phyloP scores from a whole-genome alignment of 1,140 invertebrate genomes.

The Hydropsyche tenuis region DNA sequence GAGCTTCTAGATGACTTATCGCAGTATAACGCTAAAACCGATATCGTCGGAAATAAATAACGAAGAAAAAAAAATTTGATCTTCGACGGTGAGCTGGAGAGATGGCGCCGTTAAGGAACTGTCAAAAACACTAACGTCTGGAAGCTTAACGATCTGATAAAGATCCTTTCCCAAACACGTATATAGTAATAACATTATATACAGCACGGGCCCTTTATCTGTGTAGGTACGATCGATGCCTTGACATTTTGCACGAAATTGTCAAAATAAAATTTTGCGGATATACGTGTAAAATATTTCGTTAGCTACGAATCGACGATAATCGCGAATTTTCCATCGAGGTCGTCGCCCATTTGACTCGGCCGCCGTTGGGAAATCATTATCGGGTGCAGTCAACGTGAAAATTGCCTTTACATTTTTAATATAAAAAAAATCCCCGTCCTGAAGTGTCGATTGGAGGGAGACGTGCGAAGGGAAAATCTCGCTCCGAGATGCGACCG shows the following conservation, averaged over 20 bases:
- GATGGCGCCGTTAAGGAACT: conserved; percentile 33
- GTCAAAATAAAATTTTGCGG: too few species aligned
- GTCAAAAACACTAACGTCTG: conserved; percentile 49
- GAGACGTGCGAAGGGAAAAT: conserved; percentile 26
- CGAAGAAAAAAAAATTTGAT: conserved; percentile 30
- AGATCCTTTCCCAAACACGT: conserved; percentile 31
- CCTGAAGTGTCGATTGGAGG: conserved; percentile 31
- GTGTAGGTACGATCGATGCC: neutral
- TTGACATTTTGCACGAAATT: too few species aligned
- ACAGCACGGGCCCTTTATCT: too few species aligned
- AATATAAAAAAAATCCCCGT: conserved; percentile 37
- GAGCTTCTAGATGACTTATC: conserved; percentile 42
- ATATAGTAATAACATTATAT: neutral
- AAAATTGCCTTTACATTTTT: conserved; percentile 51
- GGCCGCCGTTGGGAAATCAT: conserved; percentile 46
- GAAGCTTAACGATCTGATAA: conserved; percentile 49
- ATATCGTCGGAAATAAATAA: conserved; percentile 36
- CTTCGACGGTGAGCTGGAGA: conserved; percentile 3
- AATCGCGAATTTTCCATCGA: conserved; percentile 15
- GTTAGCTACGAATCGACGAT: conserved; percentile 17
- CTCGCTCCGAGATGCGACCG: conserved; percentile 11
- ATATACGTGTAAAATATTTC: conserved; percentile 6
- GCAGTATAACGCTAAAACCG: conserved; percentile 39
- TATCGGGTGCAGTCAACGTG: conserved; percentile 48
- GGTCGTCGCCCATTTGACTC: conserved; percentile 28